phyloP scores from a whole-genome alignment of 2,888 invertebrate species.

The Enchytraeus crypticus region DNA sequence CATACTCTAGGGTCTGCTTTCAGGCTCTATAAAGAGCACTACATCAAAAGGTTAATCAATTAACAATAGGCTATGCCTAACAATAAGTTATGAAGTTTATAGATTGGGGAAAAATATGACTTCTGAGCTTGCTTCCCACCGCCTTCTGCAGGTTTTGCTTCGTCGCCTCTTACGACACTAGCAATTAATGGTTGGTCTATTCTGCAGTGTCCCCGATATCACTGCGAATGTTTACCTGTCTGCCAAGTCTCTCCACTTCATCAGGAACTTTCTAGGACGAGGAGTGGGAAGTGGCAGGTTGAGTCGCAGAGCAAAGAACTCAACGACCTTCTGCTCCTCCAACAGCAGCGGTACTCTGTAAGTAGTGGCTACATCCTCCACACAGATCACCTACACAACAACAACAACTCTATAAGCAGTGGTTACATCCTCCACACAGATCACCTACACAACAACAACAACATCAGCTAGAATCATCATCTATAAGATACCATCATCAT shows the following conservation, averaged over 20 bases:
- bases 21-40: too few relatives aligned
- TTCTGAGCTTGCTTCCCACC: not conserved
- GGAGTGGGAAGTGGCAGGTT: constrained; percentile 60
- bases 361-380: constrained; percentile 86
- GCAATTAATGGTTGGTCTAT: too few relatives aligned
- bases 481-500: not conserved
- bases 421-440: constrained; percentile 84
- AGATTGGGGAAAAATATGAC: too few relatives aligned
- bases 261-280: constrained; percentile 63
- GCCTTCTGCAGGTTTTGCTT: too few relatives aligned
- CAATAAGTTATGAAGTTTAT: too few relatives aligned
- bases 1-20: too few relatives aligned
- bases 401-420: constrained; percentile 93
- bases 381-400: constrained; percentile 72
- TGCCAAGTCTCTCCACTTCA: constrained; percentile 80
- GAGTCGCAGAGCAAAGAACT: constrained; percentile 72
- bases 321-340: constrained; percentile 79
- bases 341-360: constrained; percentile 90
- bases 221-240: constrained; percentile 53
- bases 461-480: not conserved
- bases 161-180: too few relatives aligned
- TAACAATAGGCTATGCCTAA: too few relatives aligned
- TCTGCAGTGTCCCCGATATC: not conserved
- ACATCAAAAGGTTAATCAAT: too few relatives aligned
- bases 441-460: constrained; percentile 61